A percentile compares a stretch with the other conserved stretches of the same genome.
Conservation (phyloP, 2,888 invertebrate species). For the Acronicta alni region DNA sequence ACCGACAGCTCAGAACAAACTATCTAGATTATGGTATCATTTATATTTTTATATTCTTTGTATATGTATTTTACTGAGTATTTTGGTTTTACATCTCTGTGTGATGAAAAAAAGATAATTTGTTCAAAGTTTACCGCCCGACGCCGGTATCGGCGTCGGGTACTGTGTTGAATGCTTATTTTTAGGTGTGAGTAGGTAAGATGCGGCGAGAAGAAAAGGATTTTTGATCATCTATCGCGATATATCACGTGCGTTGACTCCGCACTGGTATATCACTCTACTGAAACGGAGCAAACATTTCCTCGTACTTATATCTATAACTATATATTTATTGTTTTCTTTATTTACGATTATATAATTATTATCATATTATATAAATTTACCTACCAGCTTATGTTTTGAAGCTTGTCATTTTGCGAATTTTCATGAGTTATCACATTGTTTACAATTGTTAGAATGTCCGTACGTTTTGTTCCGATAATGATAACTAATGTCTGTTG, state of each 20-base stretch:
- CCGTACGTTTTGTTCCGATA: constrained; percentile 17
- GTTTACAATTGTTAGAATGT: constrained; percentile 29
- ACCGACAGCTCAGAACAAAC: constrained; percentile 84
- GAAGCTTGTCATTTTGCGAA: constrained; percentile 10
- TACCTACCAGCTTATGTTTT: constrained; percentile 36
- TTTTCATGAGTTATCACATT: constrained; percentile 24
- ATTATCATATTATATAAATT: constrained; percentile 20
- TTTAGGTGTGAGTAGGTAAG: constrained; percentile 86
- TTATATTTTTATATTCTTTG: constrained; percentile 62
- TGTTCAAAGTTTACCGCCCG: constrained; percentile 83
- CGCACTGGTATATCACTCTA: constrained; percentile 82
- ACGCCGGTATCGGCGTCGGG: constrained; percentile 74
- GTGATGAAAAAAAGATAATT: constrained; percentile 83
- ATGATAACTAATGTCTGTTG: constrained; percentile 12
- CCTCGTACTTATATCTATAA: constrained; percentile 49
- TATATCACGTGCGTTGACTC: constrained; percentile 79
- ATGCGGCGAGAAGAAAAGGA: constrained; percentile 89
- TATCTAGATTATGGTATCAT: constrained; percentile 74
- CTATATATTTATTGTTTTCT: constrained; percentile 66
- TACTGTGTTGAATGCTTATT: constrained; percentile 85
- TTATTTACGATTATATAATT: constrained; percentile 52
- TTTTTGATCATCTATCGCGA: constrained; percentile 91
- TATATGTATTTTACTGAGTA: constrained; percentile 59
- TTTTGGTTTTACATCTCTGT: constrained; percentile 54
- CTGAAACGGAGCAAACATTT: constrained; percentile 88